Evolutionary conservation across 2,797 vertebrate species (phyloP).

Genomic region (Coreius guichenoti): DNA sequence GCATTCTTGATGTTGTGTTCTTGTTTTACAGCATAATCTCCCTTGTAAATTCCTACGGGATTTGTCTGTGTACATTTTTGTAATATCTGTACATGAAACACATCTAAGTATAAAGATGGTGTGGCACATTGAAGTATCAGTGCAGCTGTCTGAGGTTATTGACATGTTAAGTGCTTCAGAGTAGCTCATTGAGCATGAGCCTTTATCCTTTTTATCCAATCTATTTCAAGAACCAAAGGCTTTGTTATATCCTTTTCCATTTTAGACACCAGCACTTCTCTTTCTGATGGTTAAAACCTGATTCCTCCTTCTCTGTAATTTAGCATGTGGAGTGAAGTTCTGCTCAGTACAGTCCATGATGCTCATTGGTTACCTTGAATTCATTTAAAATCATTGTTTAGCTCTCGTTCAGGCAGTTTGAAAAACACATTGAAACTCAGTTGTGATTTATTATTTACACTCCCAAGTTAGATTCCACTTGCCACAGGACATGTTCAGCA

Average conservation of each 20-base stretch:
- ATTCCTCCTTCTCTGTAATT: background rate
- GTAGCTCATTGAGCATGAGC: constrained; percentile 66
- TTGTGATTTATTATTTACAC: background rate
- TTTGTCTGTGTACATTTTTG: background rate
- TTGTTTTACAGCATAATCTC: background rate
- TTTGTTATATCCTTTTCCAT: constrained; percentile 61
- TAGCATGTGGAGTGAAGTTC: background rate
- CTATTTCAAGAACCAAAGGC: constrained; percentile 69
- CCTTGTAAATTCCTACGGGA: background rate
- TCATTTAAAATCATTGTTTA: background rate
- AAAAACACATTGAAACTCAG: background rate
- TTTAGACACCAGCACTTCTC: constrained; percentile 37
- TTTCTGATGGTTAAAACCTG: constrained; percentile 25
- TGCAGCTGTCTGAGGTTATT: constrained; percentile 69
- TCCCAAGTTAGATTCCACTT: background rate
- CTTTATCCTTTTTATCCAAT: constrained; percentile 58
- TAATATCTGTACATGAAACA: background rate
- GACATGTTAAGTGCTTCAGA: constrained; percentile 51
- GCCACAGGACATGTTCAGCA: background rate
- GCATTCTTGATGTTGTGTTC: background rate
- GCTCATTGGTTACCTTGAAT: background rate
- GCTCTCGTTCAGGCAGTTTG: background rate
- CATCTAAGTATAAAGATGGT: constrained; percentile 8
- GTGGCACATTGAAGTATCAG: constrained; percentile 57
- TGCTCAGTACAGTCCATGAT: background rate